phyloP scores from a whole-genome alignment of 1,140 invertebrate species.

The Saccostrea glomerata region DNA sequence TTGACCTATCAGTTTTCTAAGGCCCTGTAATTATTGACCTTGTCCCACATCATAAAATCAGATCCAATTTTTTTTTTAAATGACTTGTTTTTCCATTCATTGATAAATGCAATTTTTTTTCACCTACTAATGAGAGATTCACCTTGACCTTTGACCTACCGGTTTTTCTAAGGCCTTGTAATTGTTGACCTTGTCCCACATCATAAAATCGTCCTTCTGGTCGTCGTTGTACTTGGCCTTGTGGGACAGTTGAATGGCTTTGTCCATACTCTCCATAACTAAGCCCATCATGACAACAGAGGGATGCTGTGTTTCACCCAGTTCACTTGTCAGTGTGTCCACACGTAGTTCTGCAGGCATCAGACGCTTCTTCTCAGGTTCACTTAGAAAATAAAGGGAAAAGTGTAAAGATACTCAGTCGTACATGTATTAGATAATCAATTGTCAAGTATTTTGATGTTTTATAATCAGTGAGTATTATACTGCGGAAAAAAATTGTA shows the following conservation, averaged over 20 bases:
- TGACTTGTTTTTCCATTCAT: no score
- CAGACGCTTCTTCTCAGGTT: constrained; percentile 32
- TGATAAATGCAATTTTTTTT: background rate
- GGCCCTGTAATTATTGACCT: no score
- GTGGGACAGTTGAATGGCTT: constrained; percentile 48
- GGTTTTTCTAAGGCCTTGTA: constrained; percentile 43
- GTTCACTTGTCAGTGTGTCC: constrained; percentile 50
- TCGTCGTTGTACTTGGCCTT: constrained; percentile 42
- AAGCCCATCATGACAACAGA: constrained; percentile 52
- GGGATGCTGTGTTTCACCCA: constrained; percentile 55
- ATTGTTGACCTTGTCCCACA: constrained; percentile 48
- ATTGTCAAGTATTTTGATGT: no score
- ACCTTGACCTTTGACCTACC: constrained; percentile 42
- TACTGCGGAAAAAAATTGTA: no score
- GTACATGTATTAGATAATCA: no score
- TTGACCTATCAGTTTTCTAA: no score
- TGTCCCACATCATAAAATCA: no score
- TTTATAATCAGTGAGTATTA: no score
- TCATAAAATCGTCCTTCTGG: constrained; percentile 45
- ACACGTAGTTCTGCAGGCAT: constrained; percentile 57
- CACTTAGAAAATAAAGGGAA: background rate
- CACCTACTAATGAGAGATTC: background rate
- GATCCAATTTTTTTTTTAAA: no score
- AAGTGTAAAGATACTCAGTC: background rate
- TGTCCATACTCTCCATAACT: constrained; percentile 57